Evolutionary conservation across 2,113 vertebrate genomes (phyloP).

Genomic region (Sinosuthora webbiana): DNA sequence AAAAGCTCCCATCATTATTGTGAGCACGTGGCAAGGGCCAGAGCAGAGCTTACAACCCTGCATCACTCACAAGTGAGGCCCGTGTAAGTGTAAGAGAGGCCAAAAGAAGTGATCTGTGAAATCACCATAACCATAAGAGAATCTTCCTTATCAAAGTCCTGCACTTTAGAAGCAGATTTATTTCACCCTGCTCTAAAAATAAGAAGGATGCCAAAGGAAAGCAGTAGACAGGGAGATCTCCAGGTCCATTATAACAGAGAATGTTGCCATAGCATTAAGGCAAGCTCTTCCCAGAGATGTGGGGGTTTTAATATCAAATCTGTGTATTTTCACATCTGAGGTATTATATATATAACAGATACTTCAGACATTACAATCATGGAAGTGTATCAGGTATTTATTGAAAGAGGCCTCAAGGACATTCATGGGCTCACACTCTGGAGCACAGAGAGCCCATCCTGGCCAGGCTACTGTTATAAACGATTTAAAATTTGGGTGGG

Average conservation of each 20-base stretch:
- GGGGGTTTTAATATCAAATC: background rate
- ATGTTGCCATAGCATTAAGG: background rate
- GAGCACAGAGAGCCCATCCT: background rate
- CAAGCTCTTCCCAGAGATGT: background rate
- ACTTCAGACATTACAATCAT: background rate
- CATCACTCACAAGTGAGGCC: background rate
- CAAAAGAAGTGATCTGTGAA: background rate
- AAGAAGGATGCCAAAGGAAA: background rate
- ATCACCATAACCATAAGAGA: background rate
- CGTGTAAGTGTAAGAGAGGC: background rate
- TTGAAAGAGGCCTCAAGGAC: background rate
- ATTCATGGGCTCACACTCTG: background rate
- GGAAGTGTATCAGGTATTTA: background rate
- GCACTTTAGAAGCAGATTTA: background rate
- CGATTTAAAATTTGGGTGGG: background rate
- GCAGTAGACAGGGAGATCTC: background rate
- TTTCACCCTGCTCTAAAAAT: background rate
- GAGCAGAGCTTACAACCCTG: background rate
- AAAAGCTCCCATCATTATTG: background rate
- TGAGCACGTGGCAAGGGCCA: accelerated
- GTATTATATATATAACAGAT: background rate
- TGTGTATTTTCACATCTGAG: background rate
- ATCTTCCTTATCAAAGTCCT: background rate
- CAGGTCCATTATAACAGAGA: background rate
- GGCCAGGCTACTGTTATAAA: background rate